Evolutionary conservation across 2,888 invertebrate species (phyloP), one percentile per base, ranked within the genome.

Genomic region (Punctoribates punctum): DNA sequence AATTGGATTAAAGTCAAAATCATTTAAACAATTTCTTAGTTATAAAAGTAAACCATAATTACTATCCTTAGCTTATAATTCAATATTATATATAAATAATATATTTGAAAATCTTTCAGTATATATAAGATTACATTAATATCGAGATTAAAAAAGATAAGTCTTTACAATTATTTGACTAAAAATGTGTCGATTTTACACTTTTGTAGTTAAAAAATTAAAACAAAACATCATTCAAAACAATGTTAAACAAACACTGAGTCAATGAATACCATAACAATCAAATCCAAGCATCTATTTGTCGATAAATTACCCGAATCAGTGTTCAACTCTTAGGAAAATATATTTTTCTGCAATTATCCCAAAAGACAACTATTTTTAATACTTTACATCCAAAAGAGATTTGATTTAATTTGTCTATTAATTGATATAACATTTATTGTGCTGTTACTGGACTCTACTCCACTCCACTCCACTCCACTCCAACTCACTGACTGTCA

Each of bases 81-180:
- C 51, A 51, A 27, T 62, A 62, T 27, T 27, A 29, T 62, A 29
- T 62, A 62, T 62, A 62, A 62, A 62, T 62, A 20, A 62, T 62
- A 62, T 62, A 62, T 27, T 27, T 27, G 25, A 25, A 20, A 25
- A 17, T 27, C 15, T 62, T 62, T 62, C 17, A 20, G 27, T 62
- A 27, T 62, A 62, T 15, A 51, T 34, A 65, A n/a, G 11, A 65
- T 65, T 65, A 65, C 65, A 65, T 65, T 38, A n/a, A n/a, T 34
- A n/a, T 38, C 65, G n/a, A 65, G 23, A 25, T 34, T 65, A 65
- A 34, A 65, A 65, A 65, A 65, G 65, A 34, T 65, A 65, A 65
- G 65, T 65, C 15, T 65, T 65, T 65, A 62, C 27, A 62, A 25
- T 25, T 25, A 25, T 62, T 25, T 62, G 25, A 17, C 17, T 17